These are phyloP conservation scores for Microtus oregoni DNA, from an alignment of 2,113 vertebrate genomes.

Conservation along the genomic window DNA sequence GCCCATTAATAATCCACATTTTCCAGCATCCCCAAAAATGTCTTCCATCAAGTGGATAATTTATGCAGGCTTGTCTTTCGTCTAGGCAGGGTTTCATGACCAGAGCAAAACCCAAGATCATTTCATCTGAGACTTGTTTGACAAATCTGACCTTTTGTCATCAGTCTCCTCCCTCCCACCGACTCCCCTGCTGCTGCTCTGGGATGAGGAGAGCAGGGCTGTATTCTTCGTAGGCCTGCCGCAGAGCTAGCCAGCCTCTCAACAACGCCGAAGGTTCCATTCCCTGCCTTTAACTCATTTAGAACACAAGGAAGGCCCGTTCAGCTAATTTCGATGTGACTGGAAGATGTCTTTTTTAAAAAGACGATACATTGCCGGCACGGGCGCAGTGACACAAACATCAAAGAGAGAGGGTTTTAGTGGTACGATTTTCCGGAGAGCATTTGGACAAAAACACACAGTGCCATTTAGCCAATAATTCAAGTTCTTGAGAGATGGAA, in stretches of 20 bases:
- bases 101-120: slow-evolving; percentile 20
- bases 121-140: slow-evolving; percentile 54
- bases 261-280: slow-evolving; percentile 14
- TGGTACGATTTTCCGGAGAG: not conserved
- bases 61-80: slow-evolving; percentile 68
- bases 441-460: not conserved
- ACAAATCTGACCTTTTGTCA: slow-evolving; percentile 50
- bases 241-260: not conserved
- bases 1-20: slow-evolving; percentile 79
- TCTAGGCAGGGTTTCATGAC: slow-evolving; percentile 27
- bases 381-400: not conserved
- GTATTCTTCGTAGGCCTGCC: not conserved
- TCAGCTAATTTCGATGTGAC: slow-evolving; percentile 12
- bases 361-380: not conserved
- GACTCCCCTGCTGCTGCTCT: not conserved
- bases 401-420: not conserved
- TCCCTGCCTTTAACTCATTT: slow-evolving; percentile 24
- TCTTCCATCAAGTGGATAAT: slow-evolving; percentile 75
- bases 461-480: not conserved
- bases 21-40: slow-evolving; percentile 49
- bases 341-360: slow-evolving; percentile 21
- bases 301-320: not conserved
- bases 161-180: slow-evolving; percentile 1
- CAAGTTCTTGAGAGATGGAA: slow-evolving; percentile 26
- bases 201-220: not conserved